These are phyloP conservation scores for Dolichopus griseipennis DNA, from an alignment of 2,888 invertebrate species.

Conservation along the genomic window DNA sequence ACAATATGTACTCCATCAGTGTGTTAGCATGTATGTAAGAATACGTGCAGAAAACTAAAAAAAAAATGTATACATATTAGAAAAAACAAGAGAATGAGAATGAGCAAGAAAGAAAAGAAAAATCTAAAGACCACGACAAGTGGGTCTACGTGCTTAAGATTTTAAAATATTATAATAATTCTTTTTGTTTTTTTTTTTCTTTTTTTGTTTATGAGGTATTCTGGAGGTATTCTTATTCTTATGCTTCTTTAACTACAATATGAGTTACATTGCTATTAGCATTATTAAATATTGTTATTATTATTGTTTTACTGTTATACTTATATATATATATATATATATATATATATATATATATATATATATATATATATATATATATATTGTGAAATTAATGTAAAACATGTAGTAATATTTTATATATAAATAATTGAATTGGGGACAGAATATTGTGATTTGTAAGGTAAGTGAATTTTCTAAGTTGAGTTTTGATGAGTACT, in stretches of 20 bases:
- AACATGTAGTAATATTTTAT: no score
- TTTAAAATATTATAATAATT: background rate
- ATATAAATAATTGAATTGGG: no score
- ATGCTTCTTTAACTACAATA: background rate
- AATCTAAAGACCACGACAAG: conserved; percentile 1
- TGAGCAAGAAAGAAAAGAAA: no score
- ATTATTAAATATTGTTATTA: background rate
- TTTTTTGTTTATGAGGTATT: background rate
- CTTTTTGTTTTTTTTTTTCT: background rate
- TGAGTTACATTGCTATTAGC: background rate
- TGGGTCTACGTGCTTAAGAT: conserved; percentile 3
- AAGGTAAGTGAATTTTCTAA: no score
- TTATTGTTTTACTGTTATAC: background rate
- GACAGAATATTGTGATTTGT: no score
- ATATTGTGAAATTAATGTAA: no score
- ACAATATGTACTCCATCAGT: no score
- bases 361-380: no score
- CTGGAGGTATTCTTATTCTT: background rate
- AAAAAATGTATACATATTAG: background rate
- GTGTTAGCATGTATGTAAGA: background rate
- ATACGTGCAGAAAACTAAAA: background rate
- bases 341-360: no score
- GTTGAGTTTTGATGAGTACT: no score
- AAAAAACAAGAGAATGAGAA: no score
- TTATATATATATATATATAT: no score